Percentiles rank a stretch among this genome's conserved stretches.
Evolutionary conservation across 2,797 vertebrate species (phyloP).

Genomic region (Anomalospiza imberbis): DNA sequence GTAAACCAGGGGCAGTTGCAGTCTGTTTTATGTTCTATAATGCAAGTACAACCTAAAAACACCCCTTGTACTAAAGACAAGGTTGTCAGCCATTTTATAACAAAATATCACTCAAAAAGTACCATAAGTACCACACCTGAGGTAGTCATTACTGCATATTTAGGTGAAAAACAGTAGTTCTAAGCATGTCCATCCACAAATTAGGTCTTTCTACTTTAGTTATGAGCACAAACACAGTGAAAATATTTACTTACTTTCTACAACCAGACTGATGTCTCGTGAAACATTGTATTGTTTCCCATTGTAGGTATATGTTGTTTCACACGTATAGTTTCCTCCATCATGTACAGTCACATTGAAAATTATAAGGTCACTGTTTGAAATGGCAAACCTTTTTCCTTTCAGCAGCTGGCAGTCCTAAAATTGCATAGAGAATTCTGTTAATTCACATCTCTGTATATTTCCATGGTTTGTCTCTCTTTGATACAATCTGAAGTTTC

Average conservation of each 20-base stretch:
- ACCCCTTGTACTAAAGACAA: rapidly evolving
- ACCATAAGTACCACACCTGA: neutral
- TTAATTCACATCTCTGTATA: neutral
- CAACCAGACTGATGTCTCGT: slow-evolving; percentile 54
- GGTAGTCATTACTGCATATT: neutral
- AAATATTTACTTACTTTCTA: slow-evolving; percentile 43
- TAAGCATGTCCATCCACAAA: neutral
- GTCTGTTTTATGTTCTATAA: neutral
- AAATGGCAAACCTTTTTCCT: slow-evolving; percentile 37
- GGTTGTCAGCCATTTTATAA: neutral
- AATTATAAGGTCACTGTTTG: slow-evolving; percentile 46
- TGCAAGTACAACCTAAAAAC: neutral
- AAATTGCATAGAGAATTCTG: neutral
- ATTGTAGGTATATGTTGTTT: slow-evolving; percentile 57
- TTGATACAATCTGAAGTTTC: neutral
- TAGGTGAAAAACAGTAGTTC: neutral
- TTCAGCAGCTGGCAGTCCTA: slow-evolving; percentile 73
- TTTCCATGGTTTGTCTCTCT: neutral
- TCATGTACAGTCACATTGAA: slow-evolving; percentile 53
- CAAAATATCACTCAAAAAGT: neutral
- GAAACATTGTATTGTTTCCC: slow-evolving; percentile 56
- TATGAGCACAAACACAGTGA: neutral
- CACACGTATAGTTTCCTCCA: slow-evolving; percentile 75
- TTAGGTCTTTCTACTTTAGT: neutral
- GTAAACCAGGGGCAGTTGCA: neutral